Conservation (phyloP, 2,797 vertebrate genomes). For the Chrosomus eos region DNA sequence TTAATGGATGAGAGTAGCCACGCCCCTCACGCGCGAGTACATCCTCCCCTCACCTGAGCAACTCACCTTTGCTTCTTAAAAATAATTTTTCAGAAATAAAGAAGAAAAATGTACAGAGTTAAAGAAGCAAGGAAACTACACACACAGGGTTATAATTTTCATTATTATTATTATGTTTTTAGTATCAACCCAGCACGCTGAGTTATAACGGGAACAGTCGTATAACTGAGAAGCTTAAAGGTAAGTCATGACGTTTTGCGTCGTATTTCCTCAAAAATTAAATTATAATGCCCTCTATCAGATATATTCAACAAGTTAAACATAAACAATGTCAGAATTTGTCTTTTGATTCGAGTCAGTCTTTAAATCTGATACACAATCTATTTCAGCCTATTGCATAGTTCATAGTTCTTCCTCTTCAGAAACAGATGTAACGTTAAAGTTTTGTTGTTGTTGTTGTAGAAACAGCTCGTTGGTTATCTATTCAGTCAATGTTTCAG, state of each 20-base stretch:
- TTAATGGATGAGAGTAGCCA: conserved; percentile 31
- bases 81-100: background rate
- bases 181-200: background rate
- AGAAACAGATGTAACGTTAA: background rate
- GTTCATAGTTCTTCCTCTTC: too few relatives aligned
- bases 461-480: background rate
- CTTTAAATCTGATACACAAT: background rate
- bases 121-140: background rate
- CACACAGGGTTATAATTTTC: background rate
- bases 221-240: background rate
- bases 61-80: background rate
- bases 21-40: conserved; percentile 37
- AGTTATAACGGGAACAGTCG: background rate
- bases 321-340: background rate
- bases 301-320: background rate
- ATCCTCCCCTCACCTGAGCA: background rate
- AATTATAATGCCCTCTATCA: background rate
- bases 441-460: background rate
- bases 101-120: background rate
- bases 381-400: background rate
- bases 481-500: background rate
- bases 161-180: background rate
- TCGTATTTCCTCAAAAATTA: background rate
- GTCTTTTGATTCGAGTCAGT: background rate
- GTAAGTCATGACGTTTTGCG: background rate